Conservation (phyloP, 2,797 vertebrate species). For the Pyrocephalus nanus region DNA sequence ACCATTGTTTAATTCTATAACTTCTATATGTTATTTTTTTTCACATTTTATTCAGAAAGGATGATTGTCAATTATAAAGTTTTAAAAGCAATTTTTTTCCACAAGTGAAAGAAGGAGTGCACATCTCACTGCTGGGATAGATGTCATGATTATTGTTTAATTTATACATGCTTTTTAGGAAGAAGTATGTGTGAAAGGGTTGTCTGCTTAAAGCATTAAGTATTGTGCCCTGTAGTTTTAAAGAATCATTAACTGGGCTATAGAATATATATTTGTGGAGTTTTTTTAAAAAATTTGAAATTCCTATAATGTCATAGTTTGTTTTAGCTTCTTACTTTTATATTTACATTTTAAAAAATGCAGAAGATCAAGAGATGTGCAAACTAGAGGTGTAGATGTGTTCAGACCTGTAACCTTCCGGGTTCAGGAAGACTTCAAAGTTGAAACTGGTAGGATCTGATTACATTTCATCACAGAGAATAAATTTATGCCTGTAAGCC, state of each 20-base stretch:
- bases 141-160: background rate
- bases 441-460: slow-evolving; percentile 69
- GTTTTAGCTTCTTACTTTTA: slow-evolving; percentile 26
- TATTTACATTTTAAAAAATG: background rate
- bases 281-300: background rate
- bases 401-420: slow-evolving; percentile 70
- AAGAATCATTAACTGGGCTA: background rate
- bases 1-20: background rate
- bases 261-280: background rate
- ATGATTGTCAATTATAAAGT: background rate
- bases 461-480: slow-evolving; percentile 71
- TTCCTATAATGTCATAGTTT: slow-evolving; percentile 20
- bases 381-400: slow-evolving; percentile 56
- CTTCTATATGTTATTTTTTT: background rate
- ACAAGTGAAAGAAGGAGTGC: background rate
- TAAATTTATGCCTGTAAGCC: slow-evolving; percentile 69
- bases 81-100: background rate
- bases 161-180: background rate
- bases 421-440: slow-evolving; percentile 75
- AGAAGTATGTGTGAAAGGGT: background rate
- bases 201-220: background rate
- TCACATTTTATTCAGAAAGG: background rate
- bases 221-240: background rate
- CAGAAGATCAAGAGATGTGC: slow-evolving; percentile 30
- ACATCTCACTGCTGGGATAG: background rate